A percentile compares a stretch with the other conserved stretches of the same genome.
Conservation (phyloP, 2,797 vertebrate genomes). For the Pteronotus mesoamericanus region DNA sequence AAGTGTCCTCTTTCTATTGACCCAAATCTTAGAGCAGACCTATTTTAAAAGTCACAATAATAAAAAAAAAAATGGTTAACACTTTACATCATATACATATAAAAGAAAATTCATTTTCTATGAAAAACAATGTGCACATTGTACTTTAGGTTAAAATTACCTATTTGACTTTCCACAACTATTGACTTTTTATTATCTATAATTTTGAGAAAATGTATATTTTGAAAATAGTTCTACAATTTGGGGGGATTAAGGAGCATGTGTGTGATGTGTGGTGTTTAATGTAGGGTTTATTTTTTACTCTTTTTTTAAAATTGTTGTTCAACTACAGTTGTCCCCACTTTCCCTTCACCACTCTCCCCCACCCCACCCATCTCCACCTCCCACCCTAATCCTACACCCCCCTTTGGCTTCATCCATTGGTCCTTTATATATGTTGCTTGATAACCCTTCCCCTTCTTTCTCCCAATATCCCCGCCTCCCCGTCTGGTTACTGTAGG, state of each 20-base stretch:
- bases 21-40: background rate
- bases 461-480: no score
- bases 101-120: background rate
- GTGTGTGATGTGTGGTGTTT: background rate
- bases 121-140: background rate
- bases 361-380: no score
- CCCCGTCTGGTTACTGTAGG: no score
- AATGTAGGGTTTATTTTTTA: background rate
- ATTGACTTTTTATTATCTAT: background rate
- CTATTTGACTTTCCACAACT: background rate
- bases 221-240: background rate
- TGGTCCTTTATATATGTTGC: no score
- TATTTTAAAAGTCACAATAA: background rate
- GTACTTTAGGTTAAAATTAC: background rate
- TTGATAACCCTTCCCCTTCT: no score
- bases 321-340: no score
- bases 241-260: background rate
- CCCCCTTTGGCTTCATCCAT: no score
- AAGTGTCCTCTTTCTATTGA: conserved; percentile 27
- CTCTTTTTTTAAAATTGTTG: no score
- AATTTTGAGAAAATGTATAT: background rate
- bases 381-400: no score
- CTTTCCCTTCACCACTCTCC: no score
- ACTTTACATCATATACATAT: background rate
- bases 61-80: background rate